Percentiles rank a stretch among this genome's conserved stretches.
These are phyloP conservation scores for Sebastolobus altivelis DNA, from an alignment of 2,797 vertebrate species.

Conservation along the genomic window DNA sequence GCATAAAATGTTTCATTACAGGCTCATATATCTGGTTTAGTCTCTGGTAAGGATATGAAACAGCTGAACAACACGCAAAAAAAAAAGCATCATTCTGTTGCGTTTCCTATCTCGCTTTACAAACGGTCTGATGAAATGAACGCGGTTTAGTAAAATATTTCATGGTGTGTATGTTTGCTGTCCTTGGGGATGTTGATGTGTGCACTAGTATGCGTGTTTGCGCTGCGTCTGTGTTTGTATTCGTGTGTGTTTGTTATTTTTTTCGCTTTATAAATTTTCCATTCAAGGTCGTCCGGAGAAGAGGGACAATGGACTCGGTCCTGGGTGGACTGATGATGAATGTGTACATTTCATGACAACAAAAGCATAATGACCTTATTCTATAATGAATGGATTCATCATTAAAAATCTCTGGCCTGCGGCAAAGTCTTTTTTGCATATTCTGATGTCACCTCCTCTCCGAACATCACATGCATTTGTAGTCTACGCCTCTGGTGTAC, in stretches of 20 bases:
- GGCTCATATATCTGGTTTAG: conserved; percentile 81
- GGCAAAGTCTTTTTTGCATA: conserved; percentile 96
- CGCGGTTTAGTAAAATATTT: conserved; percentile 52
- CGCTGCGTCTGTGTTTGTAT: conserved; percentile 60
- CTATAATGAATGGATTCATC: conserved; percentile 92
- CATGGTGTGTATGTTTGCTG: conserved; percentile 60
- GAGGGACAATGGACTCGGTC: conserved; percentile 77
- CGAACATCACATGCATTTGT: conserved; percentile 72
- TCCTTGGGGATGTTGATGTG: conserved; percentile 63
- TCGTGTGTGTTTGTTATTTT: conserved; percentile 60
- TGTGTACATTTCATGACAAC: conserved; percentile 83
- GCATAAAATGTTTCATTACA: conserved; percentile 99
- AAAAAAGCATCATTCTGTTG: conserved; percentile 37
- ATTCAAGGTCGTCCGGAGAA: conserved; percentile 76
- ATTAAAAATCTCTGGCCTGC: conserved; percentile 94
- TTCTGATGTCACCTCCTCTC: conserved; percentile 96
- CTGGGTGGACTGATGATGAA: conserved; percentile 82
- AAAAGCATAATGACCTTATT: conserved; percentile 84
- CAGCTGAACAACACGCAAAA: conserved; percentile 39
- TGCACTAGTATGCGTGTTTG: conserved; percentile 60
- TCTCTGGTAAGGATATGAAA: conserved; percentile 56
- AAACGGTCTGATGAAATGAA: conserved; percentile 53
- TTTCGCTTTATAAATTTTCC: conserved; percentile 71
- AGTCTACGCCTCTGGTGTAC: conserved; percentile 57
- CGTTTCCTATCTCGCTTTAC: conserved; percentile 46